Percentiles rank a stretch among this genome's conserved stretches.
phyloP scores from a whole-genome alignment of 1,140 invertebrate species.

The Gryllus bimaculatus region DNA sequence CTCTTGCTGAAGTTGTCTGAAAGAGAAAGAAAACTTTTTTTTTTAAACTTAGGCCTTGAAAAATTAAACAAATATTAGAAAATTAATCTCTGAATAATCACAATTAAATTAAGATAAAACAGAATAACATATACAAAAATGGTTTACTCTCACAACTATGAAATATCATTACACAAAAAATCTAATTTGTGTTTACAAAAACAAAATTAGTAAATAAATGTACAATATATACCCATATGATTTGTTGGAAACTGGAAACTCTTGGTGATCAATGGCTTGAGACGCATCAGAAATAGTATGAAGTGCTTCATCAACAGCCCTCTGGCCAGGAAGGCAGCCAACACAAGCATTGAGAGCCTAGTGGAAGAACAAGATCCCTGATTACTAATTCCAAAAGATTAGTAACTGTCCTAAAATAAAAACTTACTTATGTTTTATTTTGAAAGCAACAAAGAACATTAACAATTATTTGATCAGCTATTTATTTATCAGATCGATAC shows the following conservation, averaged over 20 bases:
- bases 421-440: not conserved
- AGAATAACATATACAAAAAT: too few relatives aligned
- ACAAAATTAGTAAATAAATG: not conserved
- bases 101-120: too few relatives aligned
- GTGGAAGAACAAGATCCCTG: constrained; percentile 17
- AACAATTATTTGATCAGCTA: not conserved
- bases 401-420: not conserved
- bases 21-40: constrained; percentile 12
- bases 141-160: too few relatives aligned
- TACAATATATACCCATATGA: constrained; percentile 49
- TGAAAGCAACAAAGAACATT: too few relatives aligned
- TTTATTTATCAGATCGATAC: not conserved
- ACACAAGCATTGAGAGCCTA: constrained; percentile 53
- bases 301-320: constrained; percentile 80
- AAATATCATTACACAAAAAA: too few relatives aligned
- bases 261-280: constrained; percentile 56
- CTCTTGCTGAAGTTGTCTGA: constrained; percentile 71
- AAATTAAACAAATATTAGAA: not conserved
- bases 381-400: not conserved
- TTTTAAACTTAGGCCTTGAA: not conserved
- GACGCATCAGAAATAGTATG: constrained; percentile 67
- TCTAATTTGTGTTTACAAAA: not conserved
- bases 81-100: too few relatives aligned
- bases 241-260: constrained; percentile 61
- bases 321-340: constrained; percentile 77